phyloP scores from a whole-genome alignment of 2,113 vertebrate species.

The Anthoscopus minutus region DNA sequence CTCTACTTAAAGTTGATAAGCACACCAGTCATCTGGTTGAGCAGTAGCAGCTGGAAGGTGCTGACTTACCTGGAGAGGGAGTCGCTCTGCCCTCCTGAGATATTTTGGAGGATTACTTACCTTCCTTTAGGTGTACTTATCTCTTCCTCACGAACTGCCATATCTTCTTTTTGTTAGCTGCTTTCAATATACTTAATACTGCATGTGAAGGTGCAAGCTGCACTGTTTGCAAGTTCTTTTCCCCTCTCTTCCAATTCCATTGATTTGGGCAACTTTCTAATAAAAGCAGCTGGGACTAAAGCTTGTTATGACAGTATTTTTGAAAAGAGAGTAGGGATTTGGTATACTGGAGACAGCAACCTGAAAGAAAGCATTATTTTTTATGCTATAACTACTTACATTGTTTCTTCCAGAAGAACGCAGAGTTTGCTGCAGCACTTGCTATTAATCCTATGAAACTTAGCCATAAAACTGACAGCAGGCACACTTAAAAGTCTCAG shows the following conservation, averaged over 20 bases:
- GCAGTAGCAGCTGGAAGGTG: not conserved
- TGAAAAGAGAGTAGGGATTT: not conserved
- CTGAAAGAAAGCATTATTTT: not conserved
- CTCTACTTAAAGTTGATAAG: not conserved
- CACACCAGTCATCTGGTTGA: not conserved
- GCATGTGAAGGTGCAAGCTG: not conserved
- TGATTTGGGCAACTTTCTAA: not conserved
- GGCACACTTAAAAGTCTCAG: not conserved
- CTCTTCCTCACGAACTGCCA: rapidly evolving
- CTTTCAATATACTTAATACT: not conserved
- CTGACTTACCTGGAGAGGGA: not conserved
- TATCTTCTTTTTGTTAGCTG: not conserved
- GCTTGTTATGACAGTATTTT: not conserved
- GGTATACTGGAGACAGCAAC: not conserved
- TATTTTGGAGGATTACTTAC: not conserved
- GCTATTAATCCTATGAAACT: not conserved
- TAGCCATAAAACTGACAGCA: not conserved
- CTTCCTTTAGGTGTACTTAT: not conserved
- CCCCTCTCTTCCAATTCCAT: not conserved
- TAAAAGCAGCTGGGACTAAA: not conserved
- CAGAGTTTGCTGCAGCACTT: not conserved
- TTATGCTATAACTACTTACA: not conserved
- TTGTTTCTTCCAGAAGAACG: not conserved
- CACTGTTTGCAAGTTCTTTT: not conserved
- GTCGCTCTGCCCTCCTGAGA: not conserved